Evolutionary conservation across 2,888 invertebrate genomes (phyloP), one percentile per base, ranked within the genome.

Genomic region (Xylocampa areola): DNA sequence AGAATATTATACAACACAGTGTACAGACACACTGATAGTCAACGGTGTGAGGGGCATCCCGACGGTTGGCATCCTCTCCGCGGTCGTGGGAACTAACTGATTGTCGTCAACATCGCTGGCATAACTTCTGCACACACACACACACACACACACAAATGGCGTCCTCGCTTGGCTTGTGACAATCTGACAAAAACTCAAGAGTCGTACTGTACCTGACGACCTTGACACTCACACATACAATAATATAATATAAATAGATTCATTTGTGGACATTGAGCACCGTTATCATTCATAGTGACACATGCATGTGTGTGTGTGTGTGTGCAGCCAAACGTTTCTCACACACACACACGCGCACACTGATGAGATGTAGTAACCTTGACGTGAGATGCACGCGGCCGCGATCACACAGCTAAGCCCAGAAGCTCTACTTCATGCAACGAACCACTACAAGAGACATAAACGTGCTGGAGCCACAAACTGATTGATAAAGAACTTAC

Each of bases 331-430:
- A 16, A 13, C 19, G 27, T 21, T 37, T 23, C 13, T 8, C 13
- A 13, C 8, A 33, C 21, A 33, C 33, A 44, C 43, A 14, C 29
- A 41, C 32, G 8, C 4, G 16, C 23, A 23, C 16, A 10, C 8
- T 8, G 11, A 13, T 25, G 11, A 11, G 27, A 11, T 25, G 19
- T 6, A 41, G 37, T 29, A 58, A 65, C 48, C 62, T 65, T 49
- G 62, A 5, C 23, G 32, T 16, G 35, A 40, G 40, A 32, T 37
- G 49, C 30, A 7, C 21, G 40, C 23, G 14, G 8, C 5, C 4
- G 3, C 11, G 25, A 10, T 7, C n/a, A 2, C 23, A 10, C 14
- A 2, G 1, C 0, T 4, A 14, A 0, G 10, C n/a, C 6, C 39
- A 44, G 33, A 62, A 64, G n/a, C 13, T 14, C 21, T 11, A 40